These are phyloP conservation scores for Podotricha telesiphe DNA, from an alignment of 2,888 invertebrate genomes.

Conservation along the genomic window DNA sequence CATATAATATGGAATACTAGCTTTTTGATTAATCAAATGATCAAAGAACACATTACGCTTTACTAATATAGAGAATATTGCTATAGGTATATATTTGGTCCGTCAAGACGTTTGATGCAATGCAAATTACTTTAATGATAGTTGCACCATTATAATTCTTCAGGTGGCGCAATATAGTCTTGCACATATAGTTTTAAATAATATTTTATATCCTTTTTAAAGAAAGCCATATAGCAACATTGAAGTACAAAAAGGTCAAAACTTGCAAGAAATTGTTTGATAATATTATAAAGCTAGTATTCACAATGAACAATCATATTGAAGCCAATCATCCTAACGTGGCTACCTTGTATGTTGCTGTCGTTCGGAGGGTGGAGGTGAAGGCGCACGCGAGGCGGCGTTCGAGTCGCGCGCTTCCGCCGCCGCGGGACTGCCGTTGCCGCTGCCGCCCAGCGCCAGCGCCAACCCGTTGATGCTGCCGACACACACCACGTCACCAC, in stretches of 20 bases:
- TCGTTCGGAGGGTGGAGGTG: conserved; percentile 76
- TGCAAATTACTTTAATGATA: conserved; percentile 15
- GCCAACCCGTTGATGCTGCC: conserved; percentile 84
- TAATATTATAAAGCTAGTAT: conserved; percentile 53
- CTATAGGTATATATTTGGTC: conserved; percentile 16
- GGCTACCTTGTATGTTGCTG: conserved; percentile 81
- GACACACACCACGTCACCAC: conserved; percentile 83
- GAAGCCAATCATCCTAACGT: conserved; percentile 62
- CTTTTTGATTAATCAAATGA: conserved; percentile 48
- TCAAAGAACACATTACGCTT: conserved; percentile 9
- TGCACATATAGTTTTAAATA: not conserved
- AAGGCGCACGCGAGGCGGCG: conserved; percentile 75
- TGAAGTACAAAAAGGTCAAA: not conserved
- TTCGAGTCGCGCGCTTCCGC: conserved; percentile 67
- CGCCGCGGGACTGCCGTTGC: conserved; percentile 69
- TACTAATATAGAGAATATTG: conserved; percentile 9
- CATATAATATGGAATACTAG: conserved; percentile 57
- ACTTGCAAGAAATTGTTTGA: conserved; percentile 6
- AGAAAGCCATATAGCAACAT: not conserved
- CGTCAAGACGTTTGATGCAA: conserved; percentile 16
- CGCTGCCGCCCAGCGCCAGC: conserved; percentile 81
- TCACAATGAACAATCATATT: conserved; percentile 63
- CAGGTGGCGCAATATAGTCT: not conserved
- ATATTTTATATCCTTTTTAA: not conserved
- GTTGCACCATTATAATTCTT: conserved; percentile 12